Evolutionary conservation across 2,113 vertebrate genomes (phyloP).

Genomic region (Pluvianellus socialis): DNA sequence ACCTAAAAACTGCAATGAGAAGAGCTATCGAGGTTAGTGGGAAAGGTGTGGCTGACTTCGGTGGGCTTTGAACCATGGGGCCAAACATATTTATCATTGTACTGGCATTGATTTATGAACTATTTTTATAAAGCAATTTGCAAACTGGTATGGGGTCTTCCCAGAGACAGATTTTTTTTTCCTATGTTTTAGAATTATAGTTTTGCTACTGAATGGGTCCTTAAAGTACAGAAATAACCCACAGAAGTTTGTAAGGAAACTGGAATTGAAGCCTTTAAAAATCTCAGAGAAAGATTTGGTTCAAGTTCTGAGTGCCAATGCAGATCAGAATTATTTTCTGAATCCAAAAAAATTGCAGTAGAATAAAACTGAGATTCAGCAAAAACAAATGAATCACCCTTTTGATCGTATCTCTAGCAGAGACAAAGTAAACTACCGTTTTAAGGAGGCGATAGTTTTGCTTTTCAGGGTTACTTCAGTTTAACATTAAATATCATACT

Average conservation of each 20-base stretch:
- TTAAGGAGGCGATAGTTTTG: not conserved
- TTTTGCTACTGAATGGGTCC: not conserved
- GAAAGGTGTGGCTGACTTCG: not conserved
- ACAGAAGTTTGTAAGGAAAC: not conserved
- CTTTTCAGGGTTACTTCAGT: not conserved
- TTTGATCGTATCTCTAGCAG: not conserved
- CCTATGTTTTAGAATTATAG: not conserved
- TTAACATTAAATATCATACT: not conserved
- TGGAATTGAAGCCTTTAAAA: not conserved
- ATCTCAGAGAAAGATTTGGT: not conserved
- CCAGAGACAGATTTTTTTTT: not conserved
- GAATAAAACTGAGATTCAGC: not conserved
- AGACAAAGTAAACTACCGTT: not conserved
- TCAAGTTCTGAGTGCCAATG: not conserved
- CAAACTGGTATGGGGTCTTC: not conserved
- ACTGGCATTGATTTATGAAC: not conserved
- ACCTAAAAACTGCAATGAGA: not conserved
- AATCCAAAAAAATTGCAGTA: not conserved
- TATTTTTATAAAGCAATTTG: not conserved
- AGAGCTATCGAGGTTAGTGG: not conserved
- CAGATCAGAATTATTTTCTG: not conserved
- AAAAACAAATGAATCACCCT: conserved; percentile 22
- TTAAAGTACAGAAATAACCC: not conserved
- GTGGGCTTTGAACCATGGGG: not conserved
- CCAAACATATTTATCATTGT: not conserved